These are phyloP conservation scores for Aphelenchoides besseyi DNA, from an alignment of 1,140 invertebrate genomes.

Conservation along the genomic window DNA sequence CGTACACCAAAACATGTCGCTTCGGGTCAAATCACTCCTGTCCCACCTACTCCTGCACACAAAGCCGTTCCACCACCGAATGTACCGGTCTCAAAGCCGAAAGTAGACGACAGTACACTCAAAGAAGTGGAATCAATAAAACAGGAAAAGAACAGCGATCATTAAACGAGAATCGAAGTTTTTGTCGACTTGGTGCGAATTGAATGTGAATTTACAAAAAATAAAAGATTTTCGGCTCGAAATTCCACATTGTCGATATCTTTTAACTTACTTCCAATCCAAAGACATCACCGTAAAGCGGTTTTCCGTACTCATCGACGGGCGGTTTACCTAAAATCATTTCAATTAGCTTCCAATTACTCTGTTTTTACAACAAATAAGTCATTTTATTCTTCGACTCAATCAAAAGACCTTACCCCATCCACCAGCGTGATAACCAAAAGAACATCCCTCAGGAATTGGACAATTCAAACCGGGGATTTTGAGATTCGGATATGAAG, in stretches of 20 bases:
- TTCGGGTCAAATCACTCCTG: neutral
- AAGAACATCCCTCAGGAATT: conserved; percentile 90
- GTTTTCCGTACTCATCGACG: conserved; percentile 94
- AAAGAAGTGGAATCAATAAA: conserved; percentile 23
- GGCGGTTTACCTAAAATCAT: conserved; percentile 87
- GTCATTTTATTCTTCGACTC: too few relatives aligned
- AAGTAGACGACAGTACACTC: conserved; percentile 10
- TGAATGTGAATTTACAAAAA: neutral
- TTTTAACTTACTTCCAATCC: conserved; percentile 67
- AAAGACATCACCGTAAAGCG: conserved; percentile 97
- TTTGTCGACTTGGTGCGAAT: neutral
- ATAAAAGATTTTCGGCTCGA: neutral
- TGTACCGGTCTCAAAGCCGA: conserved; percentile 7
- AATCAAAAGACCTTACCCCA: conserved; percentile 36
- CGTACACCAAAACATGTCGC: neutral
- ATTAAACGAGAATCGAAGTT: neutral
- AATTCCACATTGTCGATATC: too few relatives aligned
- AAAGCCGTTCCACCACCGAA: conserved; percentile 15
- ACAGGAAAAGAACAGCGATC: neutral
- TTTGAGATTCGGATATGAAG: conserved; percentile 96
- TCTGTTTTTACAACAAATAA: too few relatives aligned
- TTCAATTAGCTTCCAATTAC: conserved; percentile 65
- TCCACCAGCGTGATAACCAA: conserved; percentile 80
- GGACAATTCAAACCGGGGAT: conserved; percentile 88
- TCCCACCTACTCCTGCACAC: neutral